Percentiles rank a stretch among this genome's conserved stretches.
phyloP scores from a whole-genome alignment of 2,888 invertebrate genomes.

The Lomographa bimaculata region DNA sequence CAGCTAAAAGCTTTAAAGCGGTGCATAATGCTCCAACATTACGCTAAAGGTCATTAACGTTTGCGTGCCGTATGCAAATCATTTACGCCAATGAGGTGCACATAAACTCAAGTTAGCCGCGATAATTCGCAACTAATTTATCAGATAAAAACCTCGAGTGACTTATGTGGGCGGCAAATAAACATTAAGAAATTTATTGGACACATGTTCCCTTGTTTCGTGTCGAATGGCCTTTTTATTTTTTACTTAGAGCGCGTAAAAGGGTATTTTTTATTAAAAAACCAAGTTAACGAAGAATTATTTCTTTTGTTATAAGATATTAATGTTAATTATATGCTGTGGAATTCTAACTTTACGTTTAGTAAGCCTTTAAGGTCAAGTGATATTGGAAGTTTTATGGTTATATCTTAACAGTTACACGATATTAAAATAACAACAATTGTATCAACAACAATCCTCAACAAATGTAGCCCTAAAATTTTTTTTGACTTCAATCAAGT shows the following conservation, averaged over 20 bases:
- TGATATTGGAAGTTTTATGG: too few relatives aligned
- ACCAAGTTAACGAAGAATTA: too few relatives aligned
- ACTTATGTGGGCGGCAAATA: constrained; percentile 36
- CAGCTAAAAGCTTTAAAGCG: constrained; percentile 6
- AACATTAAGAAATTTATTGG: constrained; percentile 34
- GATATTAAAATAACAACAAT: too few relatives aligned
- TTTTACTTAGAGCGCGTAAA: not conserved
- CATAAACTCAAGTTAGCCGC: constrained; percentile 50
- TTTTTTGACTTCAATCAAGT: too few relatives aligned
- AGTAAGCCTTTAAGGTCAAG: too few relatives aligned
- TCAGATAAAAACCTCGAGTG: constrained; percentile 42
- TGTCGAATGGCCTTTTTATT: constrained; percentile 11
- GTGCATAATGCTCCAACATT: constrained; percentile 9
- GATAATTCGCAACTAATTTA: constrained; percentile 53
- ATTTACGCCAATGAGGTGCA: constrained; percentile 55
- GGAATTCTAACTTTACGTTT: too few relatives aligned
- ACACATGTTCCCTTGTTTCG: constrained; percentile 14
- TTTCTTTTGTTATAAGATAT: too few relatives aligned
- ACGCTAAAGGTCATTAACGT: constrained; percentile 41
- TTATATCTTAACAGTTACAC: too few relatives aligned
- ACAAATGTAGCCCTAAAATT: too few relatives aligned
- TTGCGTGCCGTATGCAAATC: constrained; percentile 59
- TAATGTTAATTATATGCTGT: too few relatives aligned
- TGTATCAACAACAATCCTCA: too few relatives aligned
- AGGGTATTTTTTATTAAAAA: too few relatives aligned